Evolutionary conservation across 2,888 invertebrate species (phyloP).

Genomic region (Actias luna): DNA sequence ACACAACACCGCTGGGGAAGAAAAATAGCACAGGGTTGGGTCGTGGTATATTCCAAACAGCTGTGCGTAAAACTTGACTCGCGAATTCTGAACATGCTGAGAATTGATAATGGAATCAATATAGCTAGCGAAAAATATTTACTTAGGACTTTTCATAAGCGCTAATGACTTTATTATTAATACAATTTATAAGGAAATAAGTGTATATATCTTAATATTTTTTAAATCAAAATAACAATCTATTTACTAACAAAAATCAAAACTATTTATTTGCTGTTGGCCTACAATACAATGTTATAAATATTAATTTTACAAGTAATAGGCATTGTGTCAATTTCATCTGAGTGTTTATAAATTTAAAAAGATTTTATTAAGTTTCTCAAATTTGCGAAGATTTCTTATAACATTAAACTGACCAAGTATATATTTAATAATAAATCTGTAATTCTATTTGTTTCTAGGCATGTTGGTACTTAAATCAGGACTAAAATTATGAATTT

Average conservation of each 20-base stretch:
- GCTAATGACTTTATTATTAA: neutral
- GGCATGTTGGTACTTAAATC: too few species aligned
- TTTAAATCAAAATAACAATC: neutral
- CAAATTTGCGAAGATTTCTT: too few species aligned
- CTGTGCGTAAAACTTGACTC: slow-evolving; percentile 40
- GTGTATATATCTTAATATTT: neutral
- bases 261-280: neutral
- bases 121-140: neutral
- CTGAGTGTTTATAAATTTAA: too few species aligned
- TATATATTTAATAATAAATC: too few species aligned
- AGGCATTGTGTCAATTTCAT: too few species aligned
- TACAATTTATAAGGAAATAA: neutral
- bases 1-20: neutral
- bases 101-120: slow-evolving; percentile 10
- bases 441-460: too few species aligned
- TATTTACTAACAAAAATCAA: neutral
- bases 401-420: too few species aligned
- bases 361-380: too few species aligned
- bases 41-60: slow-evolving; percentile 43
- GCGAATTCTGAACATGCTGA: slow-evolving; percentile 36
- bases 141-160: neutral
- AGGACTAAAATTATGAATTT: too few species aligned
- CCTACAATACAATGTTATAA: too few species aligned
- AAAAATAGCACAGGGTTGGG: slow-evolving; percentile 18
- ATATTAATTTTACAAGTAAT: too few species aligned